phyloP scores from a whole-genome alignment of 2,113 vertebrate genomes.

The Gallinago undulata region DNA sequence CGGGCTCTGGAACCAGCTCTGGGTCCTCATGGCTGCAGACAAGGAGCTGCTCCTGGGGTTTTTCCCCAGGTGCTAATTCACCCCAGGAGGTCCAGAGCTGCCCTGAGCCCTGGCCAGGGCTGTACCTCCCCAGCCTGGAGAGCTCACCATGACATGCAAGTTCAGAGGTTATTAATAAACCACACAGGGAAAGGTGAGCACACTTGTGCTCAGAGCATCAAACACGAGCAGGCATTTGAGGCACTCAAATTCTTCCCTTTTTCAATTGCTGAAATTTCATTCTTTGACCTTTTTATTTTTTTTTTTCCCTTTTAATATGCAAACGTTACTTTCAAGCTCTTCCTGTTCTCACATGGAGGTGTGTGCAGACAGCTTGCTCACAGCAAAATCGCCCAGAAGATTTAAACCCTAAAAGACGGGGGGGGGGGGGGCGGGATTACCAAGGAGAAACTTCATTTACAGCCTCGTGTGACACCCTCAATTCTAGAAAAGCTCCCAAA shows the following conservation, averaged over 20 bases:
- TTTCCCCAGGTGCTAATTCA: neutral
- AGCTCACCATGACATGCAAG: neutral
- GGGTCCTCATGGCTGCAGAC: accelerated
- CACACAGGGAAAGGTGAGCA: neutral
- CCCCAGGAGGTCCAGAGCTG: neutral
- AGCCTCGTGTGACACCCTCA: neutral
- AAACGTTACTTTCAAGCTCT: neutral
- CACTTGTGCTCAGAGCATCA: neutral
- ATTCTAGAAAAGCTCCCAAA: neutral
- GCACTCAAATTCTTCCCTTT: neutral
- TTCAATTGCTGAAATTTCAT: neutral
- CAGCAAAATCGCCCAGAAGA: neutral
- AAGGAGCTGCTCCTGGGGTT: neutral
- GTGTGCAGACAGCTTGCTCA: neutral
- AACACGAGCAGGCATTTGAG: neutral
- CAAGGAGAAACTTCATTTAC: neutral
- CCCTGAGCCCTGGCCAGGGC: accelerated
- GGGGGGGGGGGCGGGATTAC: neutral
- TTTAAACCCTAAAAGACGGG: neutral
- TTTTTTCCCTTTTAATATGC: neutral
- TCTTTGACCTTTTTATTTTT: neutral
- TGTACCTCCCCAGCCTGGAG: neutral
- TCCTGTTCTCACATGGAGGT: neutral
- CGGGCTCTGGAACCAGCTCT: neutral
- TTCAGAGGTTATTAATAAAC: neutral